Conservation (phyloP, 2,797 vertebrate species). For the Brachyalestes nurse region DNA sequence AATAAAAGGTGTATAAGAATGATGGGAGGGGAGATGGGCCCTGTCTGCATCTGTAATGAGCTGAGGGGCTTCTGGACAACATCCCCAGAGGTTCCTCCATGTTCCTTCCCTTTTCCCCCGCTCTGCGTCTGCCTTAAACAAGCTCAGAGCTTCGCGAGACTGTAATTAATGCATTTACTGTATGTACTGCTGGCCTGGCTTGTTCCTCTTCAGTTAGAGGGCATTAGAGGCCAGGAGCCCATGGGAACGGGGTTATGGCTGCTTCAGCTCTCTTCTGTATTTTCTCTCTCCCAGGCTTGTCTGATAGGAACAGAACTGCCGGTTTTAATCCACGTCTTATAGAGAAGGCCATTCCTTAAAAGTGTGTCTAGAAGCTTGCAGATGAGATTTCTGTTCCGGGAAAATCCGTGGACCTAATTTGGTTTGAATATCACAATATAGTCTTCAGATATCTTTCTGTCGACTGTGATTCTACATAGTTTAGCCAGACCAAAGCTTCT, state of each 20-base stretch:
- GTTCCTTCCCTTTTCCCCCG: conserved; percentile 45
- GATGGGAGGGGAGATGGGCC: conserved; percentile 73
- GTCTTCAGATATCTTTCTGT: neutral
- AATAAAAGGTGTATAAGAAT: conserved; percentile 73
- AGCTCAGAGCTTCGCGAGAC: conserved; percentile 56
- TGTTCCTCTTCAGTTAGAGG: conserved; percentile 57
- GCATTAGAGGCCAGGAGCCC: conserved; percentile 64
- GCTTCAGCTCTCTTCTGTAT: conserved; percentile 19
- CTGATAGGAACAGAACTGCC: conserved; percentile 33
- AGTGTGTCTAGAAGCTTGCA: neutral
- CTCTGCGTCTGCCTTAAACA: conserved; percentile 40
- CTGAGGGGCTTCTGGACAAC: conserved; percentile 65
- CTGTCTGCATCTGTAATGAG: conserved; percentile 76
- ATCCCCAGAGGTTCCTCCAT: conserved; percentile 60
- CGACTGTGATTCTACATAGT: neutral
- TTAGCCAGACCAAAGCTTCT: neutral
- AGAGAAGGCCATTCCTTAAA: neutral
- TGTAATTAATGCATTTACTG: conserved; percentile 77
- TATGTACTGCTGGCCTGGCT: conserved; percentile 63
- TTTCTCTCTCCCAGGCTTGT: conserved; percentile 22
- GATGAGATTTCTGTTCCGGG: neutral
- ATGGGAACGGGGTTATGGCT: conserved; percentile 49
- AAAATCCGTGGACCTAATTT: conserved; percentile 7
- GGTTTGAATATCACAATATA: conserved; percentile 11
- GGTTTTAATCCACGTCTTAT: neutral